These are phyloP conservation scores for Sebastes vulpes DNA, from an alignment of 2,797 vertebrate genomes.

Conservation along the genomic window DNA sequence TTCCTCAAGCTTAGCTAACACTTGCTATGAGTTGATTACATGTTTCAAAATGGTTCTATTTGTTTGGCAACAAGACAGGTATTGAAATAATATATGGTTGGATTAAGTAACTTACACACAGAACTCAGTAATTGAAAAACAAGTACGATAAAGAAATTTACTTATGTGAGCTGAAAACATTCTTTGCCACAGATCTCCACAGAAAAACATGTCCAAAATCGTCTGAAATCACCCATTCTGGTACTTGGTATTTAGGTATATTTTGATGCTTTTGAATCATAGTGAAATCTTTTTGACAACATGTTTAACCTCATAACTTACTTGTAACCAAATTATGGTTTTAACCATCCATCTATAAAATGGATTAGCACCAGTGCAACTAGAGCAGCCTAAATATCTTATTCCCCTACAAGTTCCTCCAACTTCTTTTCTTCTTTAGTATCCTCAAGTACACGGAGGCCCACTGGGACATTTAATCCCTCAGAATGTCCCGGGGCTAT, in stretches of 20 bases:
- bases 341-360: not conserved
- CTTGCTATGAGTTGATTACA: too few species aligned
- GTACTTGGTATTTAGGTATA: not conserved
- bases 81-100: too few species aligned
- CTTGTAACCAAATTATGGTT: not conserved
- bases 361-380: not conserved
- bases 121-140: too few species aligned
- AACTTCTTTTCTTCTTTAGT: constrained; percentile 8
- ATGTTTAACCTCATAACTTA: not conserved
- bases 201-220: not conserved
- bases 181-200: too few species aligned
- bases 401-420: not conserved
- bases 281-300: not conserved
- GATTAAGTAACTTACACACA: too few species aligned
- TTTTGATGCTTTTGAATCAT: not conserved
- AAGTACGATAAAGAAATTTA: too few species aligned
- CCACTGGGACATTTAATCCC: constrained; percentile 46
- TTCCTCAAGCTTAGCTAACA: too few species aligned
- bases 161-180: not conserved
- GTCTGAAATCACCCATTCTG: too few species aligned
- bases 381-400: not conserved
- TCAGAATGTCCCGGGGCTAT: constrained; percentile 17
- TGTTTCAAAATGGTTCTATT: too few species aligned
- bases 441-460: constrained; percentile 4
- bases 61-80: too few species aligned